Evolutionary conservation across 53 echinoderm and acorn worm genomes (phyloP).

Genomic region (Echinarachnius parma): DNA sequence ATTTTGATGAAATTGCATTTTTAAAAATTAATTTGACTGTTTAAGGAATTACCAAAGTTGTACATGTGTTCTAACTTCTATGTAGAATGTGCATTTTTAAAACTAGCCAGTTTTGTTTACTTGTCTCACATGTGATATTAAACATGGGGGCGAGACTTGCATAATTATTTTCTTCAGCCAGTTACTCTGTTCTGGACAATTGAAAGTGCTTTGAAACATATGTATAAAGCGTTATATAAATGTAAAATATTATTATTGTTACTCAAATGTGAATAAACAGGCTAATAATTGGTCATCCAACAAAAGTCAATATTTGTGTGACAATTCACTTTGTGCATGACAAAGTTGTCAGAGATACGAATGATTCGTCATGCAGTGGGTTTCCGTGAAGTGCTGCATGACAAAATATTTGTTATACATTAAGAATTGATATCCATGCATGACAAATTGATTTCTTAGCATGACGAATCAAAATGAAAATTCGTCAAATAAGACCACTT

Average conservation of each 20-base stretch:
- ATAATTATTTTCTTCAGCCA: conserved; percentile 12
- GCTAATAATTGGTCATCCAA: conserved; percentile 1
- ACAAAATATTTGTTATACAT: conserved; percentile 8
- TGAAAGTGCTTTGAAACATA: no score
- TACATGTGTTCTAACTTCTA: conserved; percentile 7
- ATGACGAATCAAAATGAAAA: conserved; percentile 12
- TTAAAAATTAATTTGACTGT: conserved; percentile 19
- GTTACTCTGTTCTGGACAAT: conserved; percentile 2
- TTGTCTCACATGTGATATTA: not conserved
- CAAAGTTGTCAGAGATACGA: conserved; percentile 17
- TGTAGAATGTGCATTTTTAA: conserved; percentile 11
- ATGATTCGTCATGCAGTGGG: conserved; percentile 16
- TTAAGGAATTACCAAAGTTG: conserved; percentile 29
- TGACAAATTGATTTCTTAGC: conserved; percentile 19
- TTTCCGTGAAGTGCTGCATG: conserved; percentile 17
- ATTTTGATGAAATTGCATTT: conserved; percentile 22
- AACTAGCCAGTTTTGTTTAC: not conserved
- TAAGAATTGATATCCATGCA: not conserved
- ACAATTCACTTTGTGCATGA: conserved; percentile 12
- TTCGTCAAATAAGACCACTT: conserved; percentile 16
- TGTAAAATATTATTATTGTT: conserved; percentile 4
- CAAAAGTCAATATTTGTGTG: conserved; percentile 15
- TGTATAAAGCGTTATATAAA: no score
- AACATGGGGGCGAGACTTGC: conserved; percentile 10
- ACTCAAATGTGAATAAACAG: conserved; percentile 23